Conservation (phyloP, 2,113 vertebrate genomes). For the Coreoperca whiteheadi region DNA sequence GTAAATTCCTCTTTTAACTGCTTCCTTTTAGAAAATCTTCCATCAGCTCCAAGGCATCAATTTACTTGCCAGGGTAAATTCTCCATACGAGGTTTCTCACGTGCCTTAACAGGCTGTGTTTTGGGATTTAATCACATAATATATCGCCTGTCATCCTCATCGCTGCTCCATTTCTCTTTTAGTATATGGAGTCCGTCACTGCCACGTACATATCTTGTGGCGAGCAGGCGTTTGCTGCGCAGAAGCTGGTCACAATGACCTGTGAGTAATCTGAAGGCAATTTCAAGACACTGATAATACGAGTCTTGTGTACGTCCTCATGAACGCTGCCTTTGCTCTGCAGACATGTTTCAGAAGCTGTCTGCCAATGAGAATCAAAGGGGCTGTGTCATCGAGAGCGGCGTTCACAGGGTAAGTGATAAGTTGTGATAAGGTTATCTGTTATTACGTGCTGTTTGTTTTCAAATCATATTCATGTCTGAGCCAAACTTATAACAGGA, state of each 20-base stretch:
- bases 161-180: slow-evolving; percentile 25
- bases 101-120: background rate
- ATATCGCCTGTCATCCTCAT: background rate
- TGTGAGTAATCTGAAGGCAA: slow-evolving; percentile 82
- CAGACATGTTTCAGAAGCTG: slow-evolving; percentile 93
- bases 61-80: slow-evolving; percentile 81
- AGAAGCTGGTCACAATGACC: slow-evolving; percentile 89
- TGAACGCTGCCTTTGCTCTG: background rate
- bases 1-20: background rate
- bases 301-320: background rate
- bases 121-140: background rate
- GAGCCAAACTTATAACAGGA: background rate
- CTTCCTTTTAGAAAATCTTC: slow-evolving; percentile 79
- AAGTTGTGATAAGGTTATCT: background rate
- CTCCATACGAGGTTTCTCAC: background rate
- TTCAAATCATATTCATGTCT: background rate
- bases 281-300: background rate
- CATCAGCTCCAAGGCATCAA: slow-evolving; percentile 80
- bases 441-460: slow-evolving; percentile 6
- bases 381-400: slow-evolving; percentile 85
- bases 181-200: slow-evolving; percentile 88
- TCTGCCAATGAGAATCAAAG: slow-evolving; percentile 86
- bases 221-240: slow-evolving; percentile 83
- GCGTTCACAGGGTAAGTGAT: slow-evolving; percentile 86
- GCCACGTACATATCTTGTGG: slow-evolving; percentile 80